Base-by-base conservation (phyloP, 2,113 vertebrate species). In the Falco punctatus region DNA sequence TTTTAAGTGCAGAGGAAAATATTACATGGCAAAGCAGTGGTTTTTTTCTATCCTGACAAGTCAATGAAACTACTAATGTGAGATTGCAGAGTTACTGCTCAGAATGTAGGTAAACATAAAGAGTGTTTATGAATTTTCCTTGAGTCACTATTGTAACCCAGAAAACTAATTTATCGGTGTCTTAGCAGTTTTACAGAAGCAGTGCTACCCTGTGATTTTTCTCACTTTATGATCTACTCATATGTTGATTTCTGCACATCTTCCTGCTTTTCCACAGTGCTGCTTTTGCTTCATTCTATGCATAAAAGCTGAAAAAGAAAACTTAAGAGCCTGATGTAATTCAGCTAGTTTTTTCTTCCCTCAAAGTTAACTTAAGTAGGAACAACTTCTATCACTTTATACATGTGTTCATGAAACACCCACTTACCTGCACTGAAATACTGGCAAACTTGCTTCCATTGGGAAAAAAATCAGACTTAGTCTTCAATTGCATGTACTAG, bases 211-310 rank as follows among this genome's bases (percentile, higher is more conserved):
- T 1, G 9, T 55, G 55, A 92, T 92, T 94, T 92, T 94, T 92
- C 66, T 78, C 81, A 86, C 70, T 92, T 96, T 0, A 8, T 88
- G 86, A 86, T 88, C 72, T 88, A 87, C 65, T 88, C 54, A 84
- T 90, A 55, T 93, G 79, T 88, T 92, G 89, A 96, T 91, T 95
- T 92, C 83, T 91, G 57, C 75, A 86, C 27, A 78, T 80, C 38
- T 90, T 82, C 55, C 65, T 0, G 11, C n/a, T 88, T 10, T 77
- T 83, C 44, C 0, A 1, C 70, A 93, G 28, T 35, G 66, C 19
- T 81, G 69, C 6, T 94, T 88, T 59, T 80, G 16, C 61, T 72
- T 82, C 69, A 75, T 74, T 35, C 35, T 74, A 27, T 81, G 32
- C 32, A 64, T 72, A 46, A 75, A 30, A 85, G 38, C 79, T 86